phyloP scores from a whole-genome alignment of 2,113 vertebrate species.

The Hyaena hyaena region DNA sequence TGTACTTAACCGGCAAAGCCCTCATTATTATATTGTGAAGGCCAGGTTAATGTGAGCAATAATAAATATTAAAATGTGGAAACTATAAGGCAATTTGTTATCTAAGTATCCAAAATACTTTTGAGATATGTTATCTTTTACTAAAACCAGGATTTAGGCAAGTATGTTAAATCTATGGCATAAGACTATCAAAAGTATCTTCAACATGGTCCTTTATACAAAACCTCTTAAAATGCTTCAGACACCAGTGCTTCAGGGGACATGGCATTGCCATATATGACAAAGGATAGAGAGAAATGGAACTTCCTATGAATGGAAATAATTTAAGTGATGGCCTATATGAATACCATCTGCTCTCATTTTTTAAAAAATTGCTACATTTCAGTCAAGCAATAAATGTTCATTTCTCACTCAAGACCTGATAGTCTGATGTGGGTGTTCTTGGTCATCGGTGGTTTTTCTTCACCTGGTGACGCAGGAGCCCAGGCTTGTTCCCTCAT shows the following conservation, averaged over 20 bases:
- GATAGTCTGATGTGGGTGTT: neutral
- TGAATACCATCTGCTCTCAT: neutral
- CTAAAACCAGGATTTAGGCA: neutral
- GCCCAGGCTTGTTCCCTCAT: neutral
- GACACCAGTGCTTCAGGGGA: neutral
- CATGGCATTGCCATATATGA: neutral
- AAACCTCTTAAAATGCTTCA: neutral
- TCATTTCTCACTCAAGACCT: neutral
- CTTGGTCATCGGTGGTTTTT: neutral
- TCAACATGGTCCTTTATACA: neutral
- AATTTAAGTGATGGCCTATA: too few relatives aligned
- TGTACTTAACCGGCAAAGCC: neutral
- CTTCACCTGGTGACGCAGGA: neutral
- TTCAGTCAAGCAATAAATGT: too few relatives aligned
- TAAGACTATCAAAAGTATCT: neutral
- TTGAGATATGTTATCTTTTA: neutral
- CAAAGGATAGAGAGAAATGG: neutral
- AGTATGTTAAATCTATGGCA: neutral
- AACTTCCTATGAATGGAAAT: neutral
- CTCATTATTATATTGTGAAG: neutral
- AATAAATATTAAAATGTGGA: neutral
- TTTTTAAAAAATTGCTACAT: neutral
- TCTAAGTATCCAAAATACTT: slow-evolving; percentile 7
- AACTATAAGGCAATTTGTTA: neutral
- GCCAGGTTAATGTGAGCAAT: neutral